Conservation (phyloP, 1,140 invertebrate genomes). For the Leptinotarsa lineolata region DNA sequence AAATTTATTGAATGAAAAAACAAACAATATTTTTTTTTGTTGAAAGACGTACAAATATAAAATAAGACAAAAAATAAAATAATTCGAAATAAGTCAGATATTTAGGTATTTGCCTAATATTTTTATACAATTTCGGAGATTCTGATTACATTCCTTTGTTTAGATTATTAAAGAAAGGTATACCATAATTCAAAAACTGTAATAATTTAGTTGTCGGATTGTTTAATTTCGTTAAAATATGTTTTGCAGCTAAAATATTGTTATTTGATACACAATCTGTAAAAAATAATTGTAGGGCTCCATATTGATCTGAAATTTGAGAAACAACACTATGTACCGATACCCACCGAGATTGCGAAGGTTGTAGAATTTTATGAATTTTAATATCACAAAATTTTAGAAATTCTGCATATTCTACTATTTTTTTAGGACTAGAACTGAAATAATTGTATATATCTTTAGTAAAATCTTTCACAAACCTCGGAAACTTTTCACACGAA, state of each 20-base stretch:
- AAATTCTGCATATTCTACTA: conserved; percentile 40
- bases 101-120: not conserved
- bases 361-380: conserved; percentile 43
- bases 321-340: conserved; percentile 49
- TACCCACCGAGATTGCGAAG: conserved; percentile 43
- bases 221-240: not conserved
- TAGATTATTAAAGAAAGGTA: not conserved
- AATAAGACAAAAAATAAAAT: too few species aligned
- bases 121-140: not conserved
- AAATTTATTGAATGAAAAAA: too few species aligned
- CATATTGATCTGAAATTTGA: conserved; percentile 52
- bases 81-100: too few species aligned
- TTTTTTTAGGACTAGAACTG: conserved; percentile 42
- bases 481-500: conserved; percentile 41
- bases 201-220: not conserved
- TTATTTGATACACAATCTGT: conserved; percentile 29
- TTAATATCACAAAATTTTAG: conserved; percentile 44
- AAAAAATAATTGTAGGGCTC: conserved; percentile 52
- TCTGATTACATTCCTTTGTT: not conserved
- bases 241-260: not conserved
- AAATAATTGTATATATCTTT: conserved; percentile 44
- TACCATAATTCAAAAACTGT: not conserved
- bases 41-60: too few species aligned
- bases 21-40: too few species aligned
- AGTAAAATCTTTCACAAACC: conserved; percentile 38